Evolutionary conservation across 2,888 invertebrate genomes (phyloP).

Genomic region (Oegoconia quadripuncta): DNA sequence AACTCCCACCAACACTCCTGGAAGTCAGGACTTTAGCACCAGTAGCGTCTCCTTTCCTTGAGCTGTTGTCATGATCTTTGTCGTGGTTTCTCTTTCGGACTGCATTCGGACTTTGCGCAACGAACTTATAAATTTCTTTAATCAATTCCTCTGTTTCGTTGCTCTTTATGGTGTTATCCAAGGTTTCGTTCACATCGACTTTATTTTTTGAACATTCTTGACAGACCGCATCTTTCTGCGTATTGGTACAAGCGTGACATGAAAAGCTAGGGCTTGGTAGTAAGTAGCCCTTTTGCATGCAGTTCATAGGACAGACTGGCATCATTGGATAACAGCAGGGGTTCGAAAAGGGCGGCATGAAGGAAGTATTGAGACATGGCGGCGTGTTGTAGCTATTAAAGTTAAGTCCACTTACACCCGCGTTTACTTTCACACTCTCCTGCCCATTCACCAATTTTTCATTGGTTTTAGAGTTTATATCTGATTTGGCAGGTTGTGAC

Average conservation of each 20-base stretch:
- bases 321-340: slow-evolving; percentile 60
- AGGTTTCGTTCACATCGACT: slow-evolving; percentile 28
- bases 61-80: slow-evolving; percentile 10
- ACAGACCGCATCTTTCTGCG: slow-evolving; percentile 31
- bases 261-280: slow-evolving; percentile 50
- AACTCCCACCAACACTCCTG: slow-evolving; percentile 49
- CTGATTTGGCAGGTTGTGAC: slow-evolving; percentile 37
- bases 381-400: slow-evolving; percentile 34
- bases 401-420: slow-evolving; percentile 26
- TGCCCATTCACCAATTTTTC: slow-evolving; percentile 26
- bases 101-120: slow-evolving; percentile 43
- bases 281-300: slow-evolving; percentile 48
- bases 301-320: slow-evolving; percentile 58
- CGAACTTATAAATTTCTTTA: slow-evolving; percentile 65
- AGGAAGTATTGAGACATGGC: slow-evolving; percentile 20
- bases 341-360: slow-evolving; percentile 41
- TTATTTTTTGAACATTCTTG: slow-evolving; percentile 28
- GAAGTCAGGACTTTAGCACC: slow-evolving; percentile 34
- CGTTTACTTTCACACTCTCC: slow-evolving; percentile 25
- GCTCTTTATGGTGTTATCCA: slow-evolving; percentile 17
- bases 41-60: slow-evolving; percentile 8
- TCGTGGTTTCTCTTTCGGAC: slow-evolving; percentile 24
- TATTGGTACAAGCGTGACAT: slow-evolving; percentile 40
- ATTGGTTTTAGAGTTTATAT: slow-evolving; percentile 26
- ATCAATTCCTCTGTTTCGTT: slow-evolving; percentile 60